These are phyloP conservation scores for Orycteropus afer DNA, from an alignment of 2,113 vertebrate species.

Conservation along the genomic window DNA sequence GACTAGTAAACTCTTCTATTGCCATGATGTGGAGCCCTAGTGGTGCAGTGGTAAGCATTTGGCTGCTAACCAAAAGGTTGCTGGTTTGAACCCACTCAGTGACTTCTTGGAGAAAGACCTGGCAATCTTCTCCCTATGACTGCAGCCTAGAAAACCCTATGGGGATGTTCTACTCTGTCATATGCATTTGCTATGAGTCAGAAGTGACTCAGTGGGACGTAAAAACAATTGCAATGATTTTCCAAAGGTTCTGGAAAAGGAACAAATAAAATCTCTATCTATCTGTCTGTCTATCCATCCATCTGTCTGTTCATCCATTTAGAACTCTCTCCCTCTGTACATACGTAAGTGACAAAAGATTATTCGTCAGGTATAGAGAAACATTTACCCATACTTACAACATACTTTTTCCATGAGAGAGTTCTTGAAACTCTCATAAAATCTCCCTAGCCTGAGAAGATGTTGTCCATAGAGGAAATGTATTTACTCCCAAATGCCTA, in stretches of 20 bases:
- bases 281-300: too few species aligned
- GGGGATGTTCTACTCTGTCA: background rate
- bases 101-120: background rate
- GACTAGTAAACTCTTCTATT: background rate
- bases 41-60: background rate
- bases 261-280: too few species aligned
- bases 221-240: background rate
- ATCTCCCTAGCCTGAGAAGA: background rate
- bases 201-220: background rate
- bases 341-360: background rate
- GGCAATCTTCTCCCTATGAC: background rate
- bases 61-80: background rate
- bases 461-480: constrained; percentile 36
- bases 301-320: too few species aligned
- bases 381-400: background rate
- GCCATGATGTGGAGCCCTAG: background rate
- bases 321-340: background rate
- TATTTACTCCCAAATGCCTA: background rate
- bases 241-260: background rate
- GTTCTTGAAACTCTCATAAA: background rate
- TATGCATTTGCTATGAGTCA: background rate
- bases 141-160: background rate
- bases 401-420: background rate
- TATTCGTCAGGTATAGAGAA: background rate
- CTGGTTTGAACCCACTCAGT: background rate